Evolutionary conservation across 2,888 invertebrate genomes (phyloP).

Genomic region (Andrena chrysosceles): DNA sequence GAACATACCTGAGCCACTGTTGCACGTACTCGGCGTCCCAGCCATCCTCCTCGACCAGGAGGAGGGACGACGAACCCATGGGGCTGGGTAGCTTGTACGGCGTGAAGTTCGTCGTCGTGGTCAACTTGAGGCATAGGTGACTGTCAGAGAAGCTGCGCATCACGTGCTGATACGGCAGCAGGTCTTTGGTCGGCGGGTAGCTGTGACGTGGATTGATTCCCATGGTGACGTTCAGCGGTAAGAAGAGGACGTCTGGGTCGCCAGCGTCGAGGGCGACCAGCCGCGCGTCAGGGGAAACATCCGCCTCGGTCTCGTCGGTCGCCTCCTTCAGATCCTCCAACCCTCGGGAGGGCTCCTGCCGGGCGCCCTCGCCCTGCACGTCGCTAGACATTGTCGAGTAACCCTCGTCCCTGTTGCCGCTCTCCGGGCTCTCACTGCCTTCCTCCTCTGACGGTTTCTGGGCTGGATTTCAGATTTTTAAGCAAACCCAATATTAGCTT

Average conservation of each 20-base stretch:
- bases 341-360: conserved; percentile 87
- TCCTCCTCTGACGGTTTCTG: conserved; percentile 88
- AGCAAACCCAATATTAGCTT: not conserved
- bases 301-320: conserved; percentile 89
- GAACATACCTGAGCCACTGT: conserved; percentile 88
- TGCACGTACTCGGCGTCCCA: conserved; percentile 92
- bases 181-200: conserved; percentile 90
- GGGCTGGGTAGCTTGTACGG: conserved; percentile 80
- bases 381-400: conserved; percentile 95
- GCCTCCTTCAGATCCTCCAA: conserved; percentile 91
- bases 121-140: conserved; percentile 90
- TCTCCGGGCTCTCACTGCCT: conserved; percentile 91
- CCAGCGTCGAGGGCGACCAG: conserved; percentile 87
- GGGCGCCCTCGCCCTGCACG: conserved; percentile 90
- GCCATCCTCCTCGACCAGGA: conserved; percentile 82
- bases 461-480: conserved; percentile 77
- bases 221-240: conserved; percentile 89
- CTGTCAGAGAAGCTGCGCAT: conserved; percentile 92
- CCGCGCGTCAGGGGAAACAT: conserved; percentile 85
- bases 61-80: conserved; percentile 78
- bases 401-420: conserved; percentile 92
- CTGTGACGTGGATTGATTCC: conserved; percentile 89
- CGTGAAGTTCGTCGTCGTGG: conserved; percentile 85
- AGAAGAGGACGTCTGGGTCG: conserved; percentile 89
- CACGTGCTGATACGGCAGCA: conserved; percentile 90